Conservation (phyloP, 2,888 invertebrate species). For the Saturnia pavonia region DNA sequence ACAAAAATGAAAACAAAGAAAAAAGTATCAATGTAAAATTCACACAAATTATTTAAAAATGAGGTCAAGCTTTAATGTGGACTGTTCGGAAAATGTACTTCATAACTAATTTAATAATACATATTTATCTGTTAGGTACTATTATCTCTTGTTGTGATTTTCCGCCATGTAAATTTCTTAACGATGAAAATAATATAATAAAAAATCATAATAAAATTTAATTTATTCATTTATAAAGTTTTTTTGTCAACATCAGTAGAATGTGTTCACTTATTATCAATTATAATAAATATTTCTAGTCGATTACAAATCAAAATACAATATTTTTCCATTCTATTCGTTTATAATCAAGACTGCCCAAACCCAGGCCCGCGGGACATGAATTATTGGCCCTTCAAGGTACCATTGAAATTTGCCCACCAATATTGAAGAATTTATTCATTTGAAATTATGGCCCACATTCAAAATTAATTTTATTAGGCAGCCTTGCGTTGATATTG, state of each 20-base stretch:
- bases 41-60: constrained; percentile 2
- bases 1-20: background rate
- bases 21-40: background rate
- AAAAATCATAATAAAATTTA: background rate
- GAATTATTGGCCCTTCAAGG: too few relatives aligned
- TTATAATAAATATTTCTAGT: background rate
- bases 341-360: too few relatives aligned
- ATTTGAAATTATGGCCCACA: too few relatives aligned
- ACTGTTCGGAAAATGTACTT: background rate
- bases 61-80: constrained; percentile 15
- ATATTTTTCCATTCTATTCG: too few relatives aligned
- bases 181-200: background rate
- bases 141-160: background rate
- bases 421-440: too few relatives aligned
- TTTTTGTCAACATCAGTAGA: background rate
- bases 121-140: background rate
- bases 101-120: background rate
- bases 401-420: too few relatives aligned
- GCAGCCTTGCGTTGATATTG: too few relatives aligned
- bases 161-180: background rate
- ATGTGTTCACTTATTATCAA: background rate
- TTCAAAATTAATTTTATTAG: too few relatives aligned
- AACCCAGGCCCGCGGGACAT: too few relatives aligned
- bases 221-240: background rate
- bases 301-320: background rate